Conservation (phyloP, 2,797 vertebrate genomes). For the Diceros bicornis region DNA sequence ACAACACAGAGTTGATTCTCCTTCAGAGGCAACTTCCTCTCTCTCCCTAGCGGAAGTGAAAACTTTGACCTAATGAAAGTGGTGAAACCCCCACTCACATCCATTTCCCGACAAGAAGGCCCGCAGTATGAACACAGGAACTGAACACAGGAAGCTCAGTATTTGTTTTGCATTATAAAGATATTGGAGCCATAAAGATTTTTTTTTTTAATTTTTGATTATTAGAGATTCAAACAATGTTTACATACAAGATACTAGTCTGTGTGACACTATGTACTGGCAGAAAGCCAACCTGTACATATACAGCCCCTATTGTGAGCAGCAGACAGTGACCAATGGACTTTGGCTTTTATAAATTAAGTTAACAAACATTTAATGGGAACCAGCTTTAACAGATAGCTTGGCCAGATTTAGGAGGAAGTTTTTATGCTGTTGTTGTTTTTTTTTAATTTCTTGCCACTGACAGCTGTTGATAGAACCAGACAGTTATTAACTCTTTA, state of each 20-base stretch:
- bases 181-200: slow-evolving; percentile 78
- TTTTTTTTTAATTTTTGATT: slow-evolving; percentile 62
- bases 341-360: slow-evolving; percentile 76
- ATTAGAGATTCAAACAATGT: slow-evolving; percentile 83
- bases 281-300: slow-evolving; percentile 69
- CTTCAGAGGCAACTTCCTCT: slow-evolving; percentile 40
- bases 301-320: slow-evolving; percentile 68
- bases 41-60: slow-evolving; percentile 53
- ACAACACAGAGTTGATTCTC: neutral
- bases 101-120: slow-evolving; percentile 44
- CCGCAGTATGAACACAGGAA: slow-evolving; percentile 74
- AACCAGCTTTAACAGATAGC: slow-evolving; percentile 76
- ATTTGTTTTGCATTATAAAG: slow-evolving; percentile 84
- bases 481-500: slow-evolving; percentile 43
- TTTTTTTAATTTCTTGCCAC: slow-evolving; percentile 40
- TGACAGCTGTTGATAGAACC: slow-evolving; percentile 46
- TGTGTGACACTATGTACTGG: slow-evolving; percentile 81
- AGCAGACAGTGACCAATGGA: slow-evolving; percentile 53
- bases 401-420: slow-evolving; percentile 67
- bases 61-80: slow-evolving; percentile 70
- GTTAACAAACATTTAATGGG: slow-evolving; percentile 78
- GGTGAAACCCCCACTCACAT: slow-evolving; percentile 32
- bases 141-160: slow-evolving; percentile 76
- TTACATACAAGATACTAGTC: slow-evolving; percentile 84
- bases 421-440: slow-evolving; percentile 53